A percentile compares a stretch with the other conserved stretches of the same genome.
These are phyloP conservation scores for Mormyrus hasselquistii DNA, from an alignment of 2,797 vertebrate genomes.

Conservation along the genomic window DNA sequence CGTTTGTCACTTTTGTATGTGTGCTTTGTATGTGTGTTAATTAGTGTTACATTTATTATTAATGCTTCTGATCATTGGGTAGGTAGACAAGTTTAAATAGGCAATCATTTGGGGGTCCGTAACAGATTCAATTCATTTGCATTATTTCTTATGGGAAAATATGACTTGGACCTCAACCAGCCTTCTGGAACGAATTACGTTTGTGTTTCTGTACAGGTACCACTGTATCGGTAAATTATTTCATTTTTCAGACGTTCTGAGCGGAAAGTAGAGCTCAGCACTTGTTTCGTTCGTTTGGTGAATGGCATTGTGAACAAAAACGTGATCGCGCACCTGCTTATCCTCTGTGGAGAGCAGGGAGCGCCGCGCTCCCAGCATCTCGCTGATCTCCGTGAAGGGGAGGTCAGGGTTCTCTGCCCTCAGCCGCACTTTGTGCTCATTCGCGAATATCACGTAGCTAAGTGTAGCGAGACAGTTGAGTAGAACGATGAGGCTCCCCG, in stretches of 20 bases:
- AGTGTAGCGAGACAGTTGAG: background rate
- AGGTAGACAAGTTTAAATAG: background rate
- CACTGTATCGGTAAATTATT: background rate
- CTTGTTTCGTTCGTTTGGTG: background rate
- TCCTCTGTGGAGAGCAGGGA: constrained; percentile 31
- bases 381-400: constrained; percentile 37
- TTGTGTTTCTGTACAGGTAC: background rate
- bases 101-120: background rate
- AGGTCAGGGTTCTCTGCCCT: constrained; percentile 28
- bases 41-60: background rate
- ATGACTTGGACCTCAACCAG: background rate
- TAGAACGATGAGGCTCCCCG: background rate
- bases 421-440: constrained; percentile 33
- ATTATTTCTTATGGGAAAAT: background rate
- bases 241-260: background rate
- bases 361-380: constrained; percentile 27
- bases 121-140: background rate
- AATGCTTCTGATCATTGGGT: background rate
- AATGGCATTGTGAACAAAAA: background rate
- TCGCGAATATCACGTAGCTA: constrained; percentile 39
- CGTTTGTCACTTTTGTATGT: background rate
- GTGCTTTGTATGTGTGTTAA: background rate
- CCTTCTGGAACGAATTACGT: background rate
- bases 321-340: constrained; percentile 26
- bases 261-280: background rate